phyloP scores from a whole-genome alignment of 1,140 invertebrate genomes.

The Homalodisca vitripennis region DNA sequence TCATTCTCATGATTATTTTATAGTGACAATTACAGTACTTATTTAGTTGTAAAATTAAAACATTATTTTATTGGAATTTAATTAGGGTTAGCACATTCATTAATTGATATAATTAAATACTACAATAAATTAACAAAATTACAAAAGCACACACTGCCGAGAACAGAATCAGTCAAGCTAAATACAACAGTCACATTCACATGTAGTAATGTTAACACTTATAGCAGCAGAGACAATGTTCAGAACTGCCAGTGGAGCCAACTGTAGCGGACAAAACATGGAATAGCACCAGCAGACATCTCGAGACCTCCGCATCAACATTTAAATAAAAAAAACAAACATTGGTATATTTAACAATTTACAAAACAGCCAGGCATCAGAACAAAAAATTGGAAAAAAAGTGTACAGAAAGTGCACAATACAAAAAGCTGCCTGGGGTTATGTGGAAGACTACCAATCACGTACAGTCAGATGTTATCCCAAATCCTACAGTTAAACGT shows the following conservation, averaged over 20 bases:
- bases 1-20: not conserved
- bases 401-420: not conserved
- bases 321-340: not conserved
- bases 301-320: not conserved
- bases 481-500: not conserved
- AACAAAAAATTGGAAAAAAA: not conserved
- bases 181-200: no score
- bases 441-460: not conserved
- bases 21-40: not conserved
- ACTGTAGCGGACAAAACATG: not conserved
- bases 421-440: not conserved
- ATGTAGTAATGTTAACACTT: no score
- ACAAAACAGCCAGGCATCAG: not conserved
- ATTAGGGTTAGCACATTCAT: not conserved
- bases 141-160: not conserved
- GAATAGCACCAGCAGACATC: conserved; percentile 25
- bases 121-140: conserved; percentile 21
- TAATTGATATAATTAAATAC: conserved; percentile 7
- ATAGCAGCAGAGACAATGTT: conserved; percentile 1
- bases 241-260: conserved; percentile 20
- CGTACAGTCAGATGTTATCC: not conserved
- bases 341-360: not conserved
- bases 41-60: not conserved
- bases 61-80: not conserved
- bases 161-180: not conserved